phyloP scores from a whole-genome alignment of 2,113 vertebrate species.

The Archilochus colubris region DNA sequence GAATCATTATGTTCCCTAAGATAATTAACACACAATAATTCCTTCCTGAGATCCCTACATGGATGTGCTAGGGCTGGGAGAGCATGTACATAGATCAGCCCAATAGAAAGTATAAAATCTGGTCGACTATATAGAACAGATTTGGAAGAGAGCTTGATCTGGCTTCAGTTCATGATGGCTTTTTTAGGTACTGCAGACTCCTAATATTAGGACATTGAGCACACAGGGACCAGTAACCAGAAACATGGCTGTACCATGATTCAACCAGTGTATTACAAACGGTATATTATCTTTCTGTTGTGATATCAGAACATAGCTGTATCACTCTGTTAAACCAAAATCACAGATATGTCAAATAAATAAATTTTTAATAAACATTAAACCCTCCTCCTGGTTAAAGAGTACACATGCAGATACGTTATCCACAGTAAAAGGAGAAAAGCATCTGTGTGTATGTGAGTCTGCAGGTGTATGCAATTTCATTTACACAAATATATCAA shows the following conservation, averaged over 20 bases:
- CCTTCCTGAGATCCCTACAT: not conserved
- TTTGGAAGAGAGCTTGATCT: not conserved
- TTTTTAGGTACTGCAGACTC: not conserved
- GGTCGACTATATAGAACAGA: not conserved
- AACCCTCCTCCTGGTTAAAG: not conserved
- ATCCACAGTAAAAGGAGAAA: not conserved
- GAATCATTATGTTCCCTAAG: not conserved
- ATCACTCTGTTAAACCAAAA: not conserved
- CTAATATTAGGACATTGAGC: not conserved
- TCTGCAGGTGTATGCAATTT: not conserved
- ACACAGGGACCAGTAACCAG: rapidly evolving
- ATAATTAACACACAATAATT: not conserved
- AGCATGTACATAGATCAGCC: not conserved
- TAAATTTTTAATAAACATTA: not conserved
- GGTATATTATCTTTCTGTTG: not conserved
- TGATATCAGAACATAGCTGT: not conserved
- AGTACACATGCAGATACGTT: not conserved
- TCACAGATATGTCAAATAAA: not conserved
- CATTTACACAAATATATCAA: not conserved
- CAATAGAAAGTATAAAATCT: not conserved
- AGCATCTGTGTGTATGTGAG: not conserved
- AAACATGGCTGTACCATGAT: not conserved
- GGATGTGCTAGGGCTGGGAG: not conserved
- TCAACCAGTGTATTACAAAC: not conserved
- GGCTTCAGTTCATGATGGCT: not conserved